These are phyloP conservation scores for Cavia aperea DNA, from an alignment of 2,113 vertebrate genomes.

Conservation along the genomic window DNA sequence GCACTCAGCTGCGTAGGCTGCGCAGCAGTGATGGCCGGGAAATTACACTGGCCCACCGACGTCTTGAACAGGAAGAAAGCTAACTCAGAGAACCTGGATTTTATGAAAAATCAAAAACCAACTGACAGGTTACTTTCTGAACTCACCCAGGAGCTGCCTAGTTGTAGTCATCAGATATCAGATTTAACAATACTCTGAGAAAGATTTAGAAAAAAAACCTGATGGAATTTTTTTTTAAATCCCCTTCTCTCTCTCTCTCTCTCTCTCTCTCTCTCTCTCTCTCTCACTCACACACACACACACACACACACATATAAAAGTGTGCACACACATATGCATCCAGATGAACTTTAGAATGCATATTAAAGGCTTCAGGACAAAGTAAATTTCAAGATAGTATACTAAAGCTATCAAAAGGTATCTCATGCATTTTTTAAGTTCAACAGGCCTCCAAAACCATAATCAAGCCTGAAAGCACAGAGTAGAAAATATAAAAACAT, in stretches of 20 bases:
- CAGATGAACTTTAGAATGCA: neutral
- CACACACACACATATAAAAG: neutral
- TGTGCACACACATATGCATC: neutral
- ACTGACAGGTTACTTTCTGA: neutral
- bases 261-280: neutral
- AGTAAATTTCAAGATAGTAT: slow-evolving; percentile 4
- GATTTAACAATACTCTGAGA: neutral
- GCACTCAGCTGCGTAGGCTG: neutral
- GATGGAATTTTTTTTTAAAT: neutral
- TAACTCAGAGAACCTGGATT: neutral
- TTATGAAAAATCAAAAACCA: slow-evolving; percentile 59
- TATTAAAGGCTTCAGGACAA: neutral
- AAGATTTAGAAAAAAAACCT: slow-evolving; percentile 19
- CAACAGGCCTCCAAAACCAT: neutral
- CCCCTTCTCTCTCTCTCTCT: neutral
- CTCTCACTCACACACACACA: neutral
- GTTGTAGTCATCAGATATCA: neutral
- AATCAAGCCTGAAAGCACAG: slow-evolving; percentile 1
- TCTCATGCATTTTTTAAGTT: slow-evolving; percentile 18
- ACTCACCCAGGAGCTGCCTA: neutral
- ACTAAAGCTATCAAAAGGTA: neutral
- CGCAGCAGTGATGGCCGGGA: neutral
- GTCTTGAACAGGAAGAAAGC: neutral
- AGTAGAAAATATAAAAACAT: neutral
- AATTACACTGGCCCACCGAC: neutral